These are phyloP conservation scores for Cygnus olor DNA, from an alignment of 2,797 vertebrate species.

Conservation along the genomic window DNA sequence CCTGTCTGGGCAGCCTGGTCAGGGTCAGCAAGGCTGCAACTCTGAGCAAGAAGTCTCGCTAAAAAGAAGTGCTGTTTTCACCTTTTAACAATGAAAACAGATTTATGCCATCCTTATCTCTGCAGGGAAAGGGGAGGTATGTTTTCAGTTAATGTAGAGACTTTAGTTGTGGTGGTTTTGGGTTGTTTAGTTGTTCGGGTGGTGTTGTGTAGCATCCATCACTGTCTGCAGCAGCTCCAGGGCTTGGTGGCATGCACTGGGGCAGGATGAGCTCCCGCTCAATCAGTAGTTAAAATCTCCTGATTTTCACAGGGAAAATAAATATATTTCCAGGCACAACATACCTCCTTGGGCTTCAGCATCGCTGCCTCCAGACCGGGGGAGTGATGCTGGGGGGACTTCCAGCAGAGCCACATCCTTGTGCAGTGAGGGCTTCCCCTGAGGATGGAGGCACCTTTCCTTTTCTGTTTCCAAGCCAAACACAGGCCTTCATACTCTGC, in stretches of 20 bases:
- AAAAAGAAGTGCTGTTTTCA: not conserved
- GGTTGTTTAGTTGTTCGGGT: not conserved
- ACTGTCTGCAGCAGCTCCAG: not conserved
- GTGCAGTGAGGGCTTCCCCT: not conserved
- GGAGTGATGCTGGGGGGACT: not conserved
- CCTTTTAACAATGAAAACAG: not conserved
- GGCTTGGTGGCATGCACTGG: not conserved
- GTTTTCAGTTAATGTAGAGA: not conserved
- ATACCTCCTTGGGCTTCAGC: not conserved
- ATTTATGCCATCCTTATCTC: not conserved
- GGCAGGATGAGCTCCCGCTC: not conserved
- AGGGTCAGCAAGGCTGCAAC: not conserved
- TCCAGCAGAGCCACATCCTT: not conserved
- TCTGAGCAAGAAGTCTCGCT: not conserved
- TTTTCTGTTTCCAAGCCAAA: not conserved
- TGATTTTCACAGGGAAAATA: not conserved
- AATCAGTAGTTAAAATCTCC: no score
- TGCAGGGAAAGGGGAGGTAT: not conserved
- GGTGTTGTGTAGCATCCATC: not conserved
- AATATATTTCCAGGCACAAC: not conserved
- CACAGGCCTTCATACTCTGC: not conserved
- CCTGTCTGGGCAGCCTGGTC: not conserved
- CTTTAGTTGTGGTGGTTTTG: not conserved
- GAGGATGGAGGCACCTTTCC: rapidly evolving
- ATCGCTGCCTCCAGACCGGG: not conserved